Evolutionary conservation across 2,797 vertebrate species (phyloP).

Genomic region (Okamejei kenojei): DNA sequence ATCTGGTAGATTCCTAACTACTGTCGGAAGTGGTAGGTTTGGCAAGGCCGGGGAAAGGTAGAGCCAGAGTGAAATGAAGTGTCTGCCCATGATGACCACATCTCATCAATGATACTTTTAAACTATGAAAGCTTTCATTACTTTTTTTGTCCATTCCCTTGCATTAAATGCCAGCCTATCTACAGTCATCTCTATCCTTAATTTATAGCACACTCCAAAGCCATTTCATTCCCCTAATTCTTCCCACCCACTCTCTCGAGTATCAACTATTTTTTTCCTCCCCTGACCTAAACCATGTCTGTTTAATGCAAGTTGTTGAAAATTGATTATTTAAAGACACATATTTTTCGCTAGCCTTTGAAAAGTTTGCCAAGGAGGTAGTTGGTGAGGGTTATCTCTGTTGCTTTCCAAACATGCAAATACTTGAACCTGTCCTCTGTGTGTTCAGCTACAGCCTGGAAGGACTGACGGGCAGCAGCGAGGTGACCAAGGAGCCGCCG

Average conservation of each 20-base stretch:
- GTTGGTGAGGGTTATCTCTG: too few relatives aligned
- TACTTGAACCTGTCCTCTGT: slow-evolving; percentile 34
- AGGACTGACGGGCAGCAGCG: slow-evolving; percentile 68
- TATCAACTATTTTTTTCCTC: not conserved
- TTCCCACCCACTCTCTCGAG: too few relatives aligned
- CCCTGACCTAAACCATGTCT: not conserved
- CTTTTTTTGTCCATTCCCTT: not conserved
- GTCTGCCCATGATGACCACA: too few relatives aligned
- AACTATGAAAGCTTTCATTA: too few relatives aligned
- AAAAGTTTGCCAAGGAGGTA: not conserved
- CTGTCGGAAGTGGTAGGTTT: too few relatives aligned
- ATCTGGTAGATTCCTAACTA: too few relatives aligned
- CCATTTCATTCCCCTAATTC: not conserved
- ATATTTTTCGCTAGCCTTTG: not conserved
- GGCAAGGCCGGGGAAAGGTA: too few relatives aligned
- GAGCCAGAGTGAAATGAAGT: too few relatives aligned
- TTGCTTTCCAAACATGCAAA: not conserved
- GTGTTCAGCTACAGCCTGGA: slow-evolving; percentile 86
- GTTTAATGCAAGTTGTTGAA: not conserved
- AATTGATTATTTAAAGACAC: not conserved
- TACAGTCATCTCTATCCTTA: not conserved
- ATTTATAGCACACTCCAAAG: not conserved
- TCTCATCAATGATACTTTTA: too few relatives aligned
- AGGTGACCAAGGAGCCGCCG: slow-evolving; percentile 56
- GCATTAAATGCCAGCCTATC: too few relatives aligned